Base-by-base conservation (phyloP, 2,888 invertebrate species). In the Sabatieria punctata region DNA sequence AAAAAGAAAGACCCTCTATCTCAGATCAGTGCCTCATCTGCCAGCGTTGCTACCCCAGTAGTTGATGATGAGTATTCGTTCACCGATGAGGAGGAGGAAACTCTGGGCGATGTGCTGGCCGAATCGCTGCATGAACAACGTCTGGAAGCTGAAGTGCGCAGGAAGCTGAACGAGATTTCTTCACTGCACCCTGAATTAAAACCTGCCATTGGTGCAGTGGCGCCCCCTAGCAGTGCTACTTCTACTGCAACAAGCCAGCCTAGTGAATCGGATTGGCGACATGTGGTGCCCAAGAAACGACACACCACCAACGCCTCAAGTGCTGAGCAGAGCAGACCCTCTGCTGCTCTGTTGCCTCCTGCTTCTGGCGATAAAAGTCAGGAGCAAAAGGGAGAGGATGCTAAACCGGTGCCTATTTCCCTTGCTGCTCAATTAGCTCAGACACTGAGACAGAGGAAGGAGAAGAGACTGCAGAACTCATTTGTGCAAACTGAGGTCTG, bases 221-320 rank as follows among this genome's bases (percentile, higher is more conserved):
- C 15, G 30, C 15, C 30, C 15, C 30, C 8, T 15, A 15, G 8
- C 30, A 15, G 30, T 15, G 8, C 30, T 15, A 8, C 15, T 15
- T 30, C 30, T 15, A 30, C 30, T 30, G 8, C 30, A 15, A 8
- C 8, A 15, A 22, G 22, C 24, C 15, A 22, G 21, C n/a, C n/a
- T n/a, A n/a, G n/a, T n/a, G n/a, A n/a, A n/a, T n/a, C n/a, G n/a
- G n/a, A n/a, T n/a, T 40, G 37, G 40, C 37, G 46, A 4, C 46
- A 46, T 22, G 46, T 47, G 6, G 41, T 47, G 21, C 47, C 47
- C 23, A 42, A 42, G 42, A 42, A 41, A 18, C 33, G 47, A 18
- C 37, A 36, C 6, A 43, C 15, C 13, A n/a, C 38, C 19, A 21
- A n/a, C n/a, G 22, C 38, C 38, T 6, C 38, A n/a, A 8, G 15